phyloP scores from a whole-genome alignment of 2,888 invertebrate species.

The Dynastes tityus region DNA sequence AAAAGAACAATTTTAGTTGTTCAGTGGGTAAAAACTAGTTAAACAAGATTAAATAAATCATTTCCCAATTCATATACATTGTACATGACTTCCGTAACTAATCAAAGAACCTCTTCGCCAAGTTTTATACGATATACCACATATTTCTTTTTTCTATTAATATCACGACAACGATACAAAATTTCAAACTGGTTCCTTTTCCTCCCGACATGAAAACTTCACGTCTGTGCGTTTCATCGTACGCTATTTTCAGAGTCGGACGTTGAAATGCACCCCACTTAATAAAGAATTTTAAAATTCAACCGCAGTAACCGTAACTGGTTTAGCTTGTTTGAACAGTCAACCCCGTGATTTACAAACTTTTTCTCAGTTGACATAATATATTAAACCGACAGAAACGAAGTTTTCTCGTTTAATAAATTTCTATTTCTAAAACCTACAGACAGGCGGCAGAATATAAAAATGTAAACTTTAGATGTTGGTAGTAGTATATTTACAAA shows the following conservation, averaged over 20 bases:
- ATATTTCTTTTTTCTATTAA: neutral
- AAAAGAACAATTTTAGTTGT: no score
- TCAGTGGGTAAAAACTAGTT: neutral
- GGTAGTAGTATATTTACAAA: neutral
- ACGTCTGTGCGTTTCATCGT: neutral
- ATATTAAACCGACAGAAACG: constrained; percentile 32
- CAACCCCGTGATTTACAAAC: constrained; percentile 46
- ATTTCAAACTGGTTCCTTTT: constrained; percentile 33
- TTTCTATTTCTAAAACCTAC: constrained; percentile 25
- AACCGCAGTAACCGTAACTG: constrained; percentile 34
- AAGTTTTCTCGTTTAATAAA: constrained; percentile 37
- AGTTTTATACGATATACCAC: neutral
- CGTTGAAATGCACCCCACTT: constrained; percentile 16
- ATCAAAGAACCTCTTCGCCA: neutral
- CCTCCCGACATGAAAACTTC: neutral
- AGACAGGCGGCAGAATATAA: constrained; percentile 4
- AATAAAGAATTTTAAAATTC: constrained; percentile 44
- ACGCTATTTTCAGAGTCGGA: constrained; percentile 11
- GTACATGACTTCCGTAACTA: neutral
- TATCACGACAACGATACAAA: constrained; percentile 15
- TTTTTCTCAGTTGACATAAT: constrained; percentile 42
- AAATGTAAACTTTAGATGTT: neutral
- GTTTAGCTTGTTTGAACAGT: constrained; percentile 45
- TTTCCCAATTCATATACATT: neutral
- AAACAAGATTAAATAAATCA: constrained; percentile 18